These are phyloP conservation scores for Apolygus lucorum DNA, from an alignment of 1,140 invertebrate species.

Conservation along the genomic window DNA sequence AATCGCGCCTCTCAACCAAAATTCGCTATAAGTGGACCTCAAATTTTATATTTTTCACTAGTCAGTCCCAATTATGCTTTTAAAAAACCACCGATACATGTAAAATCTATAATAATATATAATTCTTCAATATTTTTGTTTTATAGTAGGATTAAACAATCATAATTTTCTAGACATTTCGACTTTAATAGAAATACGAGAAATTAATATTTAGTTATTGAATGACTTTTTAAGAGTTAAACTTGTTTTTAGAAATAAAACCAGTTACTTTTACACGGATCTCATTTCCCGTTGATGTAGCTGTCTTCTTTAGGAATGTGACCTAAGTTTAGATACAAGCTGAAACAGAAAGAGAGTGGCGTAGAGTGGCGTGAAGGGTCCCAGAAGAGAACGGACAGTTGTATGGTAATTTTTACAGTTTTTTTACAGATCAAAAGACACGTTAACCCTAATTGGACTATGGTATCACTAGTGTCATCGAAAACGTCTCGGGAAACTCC, in stretches of 20 bases:
- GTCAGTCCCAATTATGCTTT: not conserved
- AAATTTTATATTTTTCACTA: not conserved
- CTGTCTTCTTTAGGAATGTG: conserved; percentile 24
- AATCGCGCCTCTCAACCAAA: not conserved
- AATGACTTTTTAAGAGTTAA: conserved; percentile 8
- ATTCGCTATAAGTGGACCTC: not conserved
- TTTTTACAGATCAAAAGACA: no score
- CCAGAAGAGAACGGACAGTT: no score
- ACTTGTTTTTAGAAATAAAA: not conserved
- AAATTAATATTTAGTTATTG: not conserved
- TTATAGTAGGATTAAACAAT: no score
- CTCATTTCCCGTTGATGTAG: conserved; percentile 26
- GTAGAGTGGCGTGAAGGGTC: no score
- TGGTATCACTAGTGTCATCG: no score
- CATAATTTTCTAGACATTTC: not conserved
- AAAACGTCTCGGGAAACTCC: no score
- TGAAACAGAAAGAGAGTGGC: conserved; percentile 14
- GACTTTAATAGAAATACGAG: no score
- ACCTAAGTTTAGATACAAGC: conserved; percentile 12
- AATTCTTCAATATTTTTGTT: not conserved
- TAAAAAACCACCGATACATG: not conserved
- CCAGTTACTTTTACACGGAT: not conserved
- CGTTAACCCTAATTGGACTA: no score
- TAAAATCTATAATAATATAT: not conserved
- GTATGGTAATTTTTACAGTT: no score